A percentile compares a stretch with the other conserved stretches of the same genome.
phyloP scores from a whole-genome alignment of 1,140 invertebrate species.

The Idris sp. region DNA sequence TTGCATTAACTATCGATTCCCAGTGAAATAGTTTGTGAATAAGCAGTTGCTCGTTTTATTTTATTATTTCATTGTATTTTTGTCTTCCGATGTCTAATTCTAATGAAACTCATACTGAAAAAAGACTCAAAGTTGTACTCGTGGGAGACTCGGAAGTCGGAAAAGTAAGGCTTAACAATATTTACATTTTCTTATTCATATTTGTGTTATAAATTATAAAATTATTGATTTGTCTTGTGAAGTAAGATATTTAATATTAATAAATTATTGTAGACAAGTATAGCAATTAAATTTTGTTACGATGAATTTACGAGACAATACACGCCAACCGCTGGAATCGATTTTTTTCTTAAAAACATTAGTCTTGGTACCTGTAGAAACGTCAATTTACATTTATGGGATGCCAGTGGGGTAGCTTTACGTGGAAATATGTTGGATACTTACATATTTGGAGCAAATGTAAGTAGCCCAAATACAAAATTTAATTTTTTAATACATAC shows the following conservation, averaged over 20 bases:
- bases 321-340: constrained; percentile 87
- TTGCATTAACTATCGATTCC: constrained; percentile 12
- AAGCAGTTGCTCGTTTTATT: not conserved
- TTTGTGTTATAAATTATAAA: no score
- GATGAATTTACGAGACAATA: constrained; percentile 88
- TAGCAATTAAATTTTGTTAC: constrained; percentile 85
- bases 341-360: constrained; percentile 87
- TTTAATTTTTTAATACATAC: not conserved
- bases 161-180: constrained; percentile 92
- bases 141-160: constrained; percentile 89
- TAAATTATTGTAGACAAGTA: constrained; percentile 80
- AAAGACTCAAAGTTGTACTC: constrained; percentile 87
- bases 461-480: constrained; percentile 74
- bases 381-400: constrained; percentile 88
- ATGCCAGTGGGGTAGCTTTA: constrained; percentile 88
- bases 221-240: no score
- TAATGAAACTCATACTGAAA: constrained; percentile 84
- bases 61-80: constrained; percentile 1
- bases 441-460: constrained; percentile 88
- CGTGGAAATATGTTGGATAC: constrained; percentile 89
- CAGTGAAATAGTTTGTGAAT: constrained; percentile 1
- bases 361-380: constrained; percentile 83
- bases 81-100: constrained; percentile 52
- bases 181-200: no score
- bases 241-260: no score